Conservation (phyloP, 1,140 invertebrate genomes). For the Brachionus asplanchnoidis region DNA sequence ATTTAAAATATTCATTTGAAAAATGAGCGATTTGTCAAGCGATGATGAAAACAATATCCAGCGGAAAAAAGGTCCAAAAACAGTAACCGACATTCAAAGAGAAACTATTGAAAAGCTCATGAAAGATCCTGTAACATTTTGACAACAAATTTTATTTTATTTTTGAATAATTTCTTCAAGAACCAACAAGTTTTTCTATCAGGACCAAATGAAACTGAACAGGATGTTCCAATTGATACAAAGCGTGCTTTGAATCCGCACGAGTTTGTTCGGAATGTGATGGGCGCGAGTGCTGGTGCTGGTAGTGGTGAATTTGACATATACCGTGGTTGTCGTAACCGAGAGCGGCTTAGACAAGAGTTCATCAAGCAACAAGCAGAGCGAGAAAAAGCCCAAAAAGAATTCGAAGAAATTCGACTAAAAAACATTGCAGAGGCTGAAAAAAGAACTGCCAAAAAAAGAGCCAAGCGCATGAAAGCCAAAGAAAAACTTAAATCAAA, state of each 20-base stretch:
- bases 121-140: conserved; percentile 11
- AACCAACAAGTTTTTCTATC: conserved; percentile 82
- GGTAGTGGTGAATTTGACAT: conserved; percentile 98
- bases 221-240: conserved; percentile 59
- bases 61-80: neutral
- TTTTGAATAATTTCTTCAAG: conserved; percentile 50
- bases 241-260: conserved; percentile 62
- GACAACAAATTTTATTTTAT: neutral
- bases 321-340: conserved; percentile 82
- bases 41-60: neutral
- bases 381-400: conserved; percentile 72
- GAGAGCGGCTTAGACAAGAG: conserved; percentile 90
- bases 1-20: neutral
- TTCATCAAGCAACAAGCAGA: conserved; percentile 52
- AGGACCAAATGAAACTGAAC: conserved; percentile 71
- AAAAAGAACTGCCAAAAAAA: conserved; percentile 59
- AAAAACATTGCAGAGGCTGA: conserved; percentile 72
- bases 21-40: conserved; percentile 3
- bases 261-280: conserved; percentile 92
- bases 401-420: conserved; percentile 74
- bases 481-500: conserved; percentile 20
- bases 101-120: conserved; percentile 29
- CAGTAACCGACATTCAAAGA: neutral
- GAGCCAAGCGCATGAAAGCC: conserved; percentile 51
- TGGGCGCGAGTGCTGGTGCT: conserved; percentile 92